These are phyloP conservation scores for Leucophenga montana DNA, from an alignment of 2,888 invertebrate species.

Conservation along the genomic window DNA sequence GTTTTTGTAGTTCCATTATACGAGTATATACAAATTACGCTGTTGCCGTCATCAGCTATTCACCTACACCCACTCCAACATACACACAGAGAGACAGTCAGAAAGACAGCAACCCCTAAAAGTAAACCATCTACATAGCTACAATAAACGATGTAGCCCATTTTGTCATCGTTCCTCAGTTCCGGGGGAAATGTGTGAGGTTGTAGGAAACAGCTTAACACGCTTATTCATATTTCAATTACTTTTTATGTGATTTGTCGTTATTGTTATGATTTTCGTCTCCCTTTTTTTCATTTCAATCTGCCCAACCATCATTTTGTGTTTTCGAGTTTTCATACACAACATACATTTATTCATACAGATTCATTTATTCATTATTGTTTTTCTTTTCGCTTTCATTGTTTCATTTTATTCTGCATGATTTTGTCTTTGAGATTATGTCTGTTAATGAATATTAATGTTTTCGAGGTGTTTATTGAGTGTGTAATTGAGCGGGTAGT, in stretches of 20 bases:
- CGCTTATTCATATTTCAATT: constrained; percentile 65
- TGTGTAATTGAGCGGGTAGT: constrained; percentile 57
- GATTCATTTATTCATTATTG: constrained; percentile 42
- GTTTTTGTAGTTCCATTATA: constrained; percentile 17
- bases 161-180: neutral
- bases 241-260: constrained; percentile 66
- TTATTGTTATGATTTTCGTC: constrained; percentile 57
- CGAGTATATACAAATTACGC: constrained; percentile 43
- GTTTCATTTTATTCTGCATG: constrained; percentile 51
- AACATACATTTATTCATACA: constrained; percentile 48
- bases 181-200: neutral
- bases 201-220: constrained; percentile 41
- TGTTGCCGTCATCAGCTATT: constrained; percentile 36
- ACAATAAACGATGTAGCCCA: neutral
- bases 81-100: constrained; percentile 20
- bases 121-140: too few species aligned
- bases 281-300: constrained; percentile 42
- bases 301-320: neutral
- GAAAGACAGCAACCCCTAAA: neutral
- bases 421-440: constrained; percentile 62
- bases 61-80: constrained; percentile 9
- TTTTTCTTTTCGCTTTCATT: constrained; percentile 37
- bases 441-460: constrained; percentile 65
- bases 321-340: neutral
- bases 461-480: constrained; percentile 56